Evolutionary conservation across 2,113 vertebrate species (phyloP), one percentile per base, ranked within the genome.

Genomic region (Vireo altiloquus): DNA sequence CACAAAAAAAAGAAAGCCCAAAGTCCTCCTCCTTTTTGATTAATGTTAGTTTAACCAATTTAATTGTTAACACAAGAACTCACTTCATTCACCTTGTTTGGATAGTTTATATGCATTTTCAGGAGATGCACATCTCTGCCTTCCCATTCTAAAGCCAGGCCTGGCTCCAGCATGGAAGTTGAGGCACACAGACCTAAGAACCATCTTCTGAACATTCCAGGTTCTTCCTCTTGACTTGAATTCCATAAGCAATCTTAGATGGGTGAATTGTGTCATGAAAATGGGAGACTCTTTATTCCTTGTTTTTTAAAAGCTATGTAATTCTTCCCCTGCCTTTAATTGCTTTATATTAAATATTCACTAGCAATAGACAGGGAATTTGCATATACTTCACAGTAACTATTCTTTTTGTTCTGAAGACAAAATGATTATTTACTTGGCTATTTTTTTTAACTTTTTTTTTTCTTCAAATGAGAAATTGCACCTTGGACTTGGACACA

Each of bases 331-430:
- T 86, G 20, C 24, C 42, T 88, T 60, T 95, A 92, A 83, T 59
- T 92, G 63, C 25, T 30, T 90, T 74, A n/a, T 87, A 78, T 83
- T 92, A 91, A 82, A 90, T 75, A 92, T 87, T 94, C 86, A 90
- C 68, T 83, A 83, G 71, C 83, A 90, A 90, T 54, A 87, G 15
- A 28, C 11, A 3, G 46, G 9, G 42, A 93, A 91, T 56, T 81
- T 60, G n/a, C 47, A 92, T 52, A 68, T 80, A 61, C 24, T 84
- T 91, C 72, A 90, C 33, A 63, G 31, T 39, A 69, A 87, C 47
- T 68, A 63, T 60, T 63, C 10, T 71, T 92, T 84, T 68, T 64
- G 24, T 89, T 81, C 57, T 78, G 54, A 33, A 89, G 23, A 64
- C 37, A 89, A 92, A 89, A 68, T 44, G 2, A 61, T 44, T 74